phyloP scores from a whole-genome alignment of 2,888 invertebrate species.

The Nomada hirtipes region DNA sequence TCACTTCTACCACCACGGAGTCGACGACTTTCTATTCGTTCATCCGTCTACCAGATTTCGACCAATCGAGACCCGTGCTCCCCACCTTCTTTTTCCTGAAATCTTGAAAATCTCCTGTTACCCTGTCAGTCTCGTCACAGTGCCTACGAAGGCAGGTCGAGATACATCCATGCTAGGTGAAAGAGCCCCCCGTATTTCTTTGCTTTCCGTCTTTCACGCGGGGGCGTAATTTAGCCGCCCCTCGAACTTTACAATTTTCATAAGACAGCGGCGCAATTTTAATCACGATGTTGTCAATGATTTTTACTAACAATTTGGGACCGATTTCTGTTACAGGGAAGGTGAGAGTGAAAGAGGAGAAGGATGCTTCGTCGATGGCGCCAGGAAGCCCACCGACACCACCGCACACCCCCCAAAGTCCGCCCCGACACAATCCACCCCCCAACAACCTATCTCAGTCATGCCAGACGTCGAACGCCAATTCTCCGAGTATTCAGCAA shows the following conservation, averaged over 20 bases:
- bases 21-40: slow-evolving; percentile 56
- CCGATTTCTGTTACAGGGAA: slow-evolving; percentile 74
- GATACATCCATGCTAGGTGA: slow-evolving; percentile 6
- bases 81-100: slow-evolving; percentile 70
- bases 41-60: slow-evolving; percentile 49
- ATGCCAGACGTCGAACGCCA: slow-evolving; percentile 77
- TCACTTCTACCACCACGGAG: slow-evolving; percentile 29
- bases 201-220: too few relatives aligned
- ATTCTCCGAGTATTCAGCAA: slow-evolving; percentile 65
- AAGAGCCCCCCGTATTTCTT: too few relatives aligned
- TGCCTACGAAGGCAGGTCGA: slow-evolving; percentile 32
- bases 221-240: too few relatives aligned
- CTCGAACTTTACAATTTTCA: background rate
- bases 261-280: background rate
- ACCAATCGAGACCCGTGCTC: slow-evolving; percentile 64
- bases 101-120: slow-evolving; percentile 65
- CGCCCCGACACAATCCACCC: slow-evolving; percentile 79
- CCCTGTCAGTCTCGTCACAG: slow-evolving; percentile 60
- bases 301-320: background rate
- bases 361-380: slow-evolving; percentile 82
- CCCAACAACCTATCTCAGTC: slow-evolving; percentile 74
- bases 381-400: slow-evolving; percentile 83
- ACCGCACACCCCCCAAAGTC: slow-evolving; percentile 83
- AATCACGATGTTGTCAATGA: background rate
- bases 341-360: slow-evolving; percentile 81